These are phyloP conservation scores for Corythornis cristatus DNA, from an alignment of 2,113 vertebrate genomes.

Conservation along the genomic window DNA sequence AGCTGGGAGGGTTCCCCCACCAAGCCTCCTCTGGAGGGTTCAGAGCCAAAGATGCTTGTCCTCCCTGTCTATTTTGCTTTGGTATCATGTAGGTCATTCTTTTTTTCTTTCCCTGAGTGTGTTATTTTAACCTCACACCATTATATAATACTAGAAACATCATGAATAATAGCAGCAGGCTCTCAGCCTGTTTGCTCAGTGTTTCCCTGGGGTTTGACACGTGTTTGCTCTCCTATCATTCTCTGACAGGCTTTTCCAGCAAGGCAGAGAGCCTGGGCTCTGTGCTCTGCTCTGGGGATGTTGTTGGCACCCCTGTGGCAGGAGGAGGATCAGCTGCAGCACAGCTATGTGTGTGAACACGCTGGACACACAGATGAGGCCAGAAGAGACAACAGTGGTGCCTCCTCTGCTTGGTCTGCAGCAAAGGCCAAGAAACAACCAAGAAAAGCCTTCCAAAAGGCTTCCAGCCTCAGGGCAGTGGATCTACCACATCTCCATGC, in stretches of 20 bases:
- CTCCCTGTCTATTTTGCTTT: conserved; percentile 26
- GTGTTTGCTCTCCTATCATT: background rate
- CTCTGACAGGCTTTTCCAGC: background rate
- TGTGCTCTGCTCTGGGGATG: background rate
- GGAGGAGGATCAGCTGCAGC: background rate
- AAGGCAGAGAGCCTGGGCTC: background rate
- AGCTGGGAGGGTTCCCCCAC: conserved; percentile 1
- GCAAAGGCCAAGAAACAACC: background rate
- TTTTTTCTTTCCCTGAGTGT: background rate
- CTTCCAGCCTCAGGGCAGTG: background rate
- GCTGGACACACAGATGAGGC: background rate
- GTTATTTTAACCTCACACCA: conserved; percentile 53
- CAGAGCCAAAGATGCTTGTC: conserved; percentile 17
- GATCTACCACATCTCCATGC: background rate
- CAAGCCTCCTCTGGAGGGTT: background rate
- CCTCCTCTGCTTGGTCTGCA: background rate
- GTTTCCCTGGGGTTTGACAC: conserved; percentile 28
- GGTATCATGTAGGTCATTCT: background rate
- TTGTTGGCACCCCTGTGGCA: background rate
- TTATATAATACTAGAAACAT: conserved; percentile 19
- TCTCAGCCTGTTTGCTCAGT: conserved; percentile 10
- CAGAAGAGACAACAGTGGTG: background rate
- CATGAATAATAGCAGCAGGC: conserved; percentile 41
- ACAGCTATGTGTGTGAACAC: rapidly evolving
- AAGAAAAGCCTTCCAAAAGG: background rate